Conservation (phyloP, 2,797 vertebrate genomes). For the Leptodactylus fallax region DNA sequence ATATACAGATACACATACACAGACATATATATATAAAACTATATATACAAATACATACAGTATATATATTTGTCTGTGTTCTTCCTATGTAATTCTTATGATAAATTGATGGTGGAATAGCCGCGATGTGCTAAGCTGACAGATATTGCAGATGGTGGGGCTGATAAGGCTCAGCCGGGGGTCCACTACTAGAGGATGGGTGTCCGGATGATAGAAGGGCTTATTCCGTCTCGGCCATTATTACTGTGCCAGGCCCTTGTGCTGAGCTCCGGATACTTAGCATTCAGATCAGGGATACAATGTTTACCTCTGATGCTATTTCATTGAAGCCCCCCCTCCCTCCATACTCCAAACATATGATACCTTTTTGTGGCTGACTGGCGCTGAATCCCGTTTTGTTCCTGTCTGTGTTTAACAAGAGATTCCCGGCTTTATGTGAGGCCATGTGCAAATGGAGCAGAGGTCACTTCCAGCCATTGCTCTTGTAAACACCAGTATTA, state of each 20-base stretch:
- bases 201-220: neutral
- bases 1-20: too few species aligned
- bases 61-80: neutral
- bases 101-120: neutral
- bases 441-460: slow-evolving; percentile 55
- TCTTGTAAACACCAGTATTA: slow-evolving; percentile 59
- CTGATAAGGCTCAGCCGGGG: neutral
- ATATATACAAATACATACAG: neutral
- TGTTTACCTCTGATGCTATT: slow-evolving; percentile 48
- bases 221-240: slow-evolving; percentile 28
- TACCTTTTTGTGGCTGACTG: slow-evolving; percentile 57
- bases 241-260: slow-evolving; percentile 24
- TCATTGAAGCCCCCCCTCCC: slow-evolving; percentile 38
- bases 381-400: slow-evolving; percentile 40
- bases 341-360: slow-evolving; percentile 56
- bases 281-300: slow-evolving; percentile 47
- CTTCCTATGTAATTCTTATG: too few species aligned
- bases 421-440: slow-evolving; percentile 54
- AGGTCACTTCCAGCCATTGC: slow-evolving; percentile 54
- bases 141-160: slow-evolving; percentile 36
- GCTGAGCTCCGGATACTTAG: slow-evolving; percentile 20
- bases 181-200: neutral
- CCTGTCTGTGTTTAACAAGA: slow-evolving; percentile 61
- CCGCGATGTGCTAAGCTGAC: slow-evolving; percentile 9
- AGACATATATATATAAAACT: too few species aligned